Evolutionary conservation across 2,113 vertebrate species (phyloP).

Genomic region (Zosterops hypoxanthus): DNA sequence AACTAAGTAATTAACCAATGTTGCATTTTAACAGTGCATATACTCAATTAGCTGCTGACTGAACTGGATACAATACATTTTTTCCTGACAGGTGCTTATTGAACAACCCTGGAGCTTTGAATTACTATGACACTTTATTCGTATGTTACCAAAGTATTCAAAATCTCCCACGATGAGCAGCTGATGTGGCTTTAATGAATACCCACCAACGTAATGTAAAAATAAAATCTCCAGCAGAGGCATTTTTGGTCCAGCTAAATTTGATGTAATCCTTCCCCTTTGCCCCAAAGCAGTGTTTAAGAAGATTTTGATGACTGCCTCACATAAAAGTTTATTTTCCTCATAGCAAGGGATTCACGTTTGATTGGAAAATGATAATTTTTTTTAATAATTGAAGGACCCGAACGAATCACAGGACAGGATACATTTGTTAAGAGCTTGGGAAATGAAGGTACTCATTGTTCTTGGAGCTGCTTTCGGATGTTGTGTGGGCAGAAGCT

Average conservation of each 20-base stretch:
- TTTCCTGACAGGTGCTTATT: conserved; percentile 40
- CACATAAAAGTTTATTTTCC: not conserved
- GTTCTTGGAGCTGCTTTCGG: not conserved
- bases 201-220: conserved; percentile 49
- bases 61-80: not conserved
- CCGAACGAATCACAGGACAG: not conserved
- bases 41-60: not conserved
- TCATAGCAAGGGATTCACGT: not conserved
- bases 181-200: conserved; percentile 49
- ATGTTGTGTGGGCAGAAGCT: conserved; percentile 23
- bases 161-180: conserved; percentile 49
- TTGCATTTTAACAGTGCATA: not conserved
- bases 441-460: not conserved
- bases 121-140: conserved; percentile 10
- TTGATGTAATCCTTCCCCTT: conserved; percentile 3
- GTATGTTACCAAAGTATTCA: not conserved
- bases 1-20: not conserved
- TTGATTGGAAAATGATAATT: not conserved
- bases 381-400: not conserved
- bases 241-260: conserved; percentile 22
- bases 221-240: conserved; percentile 37
- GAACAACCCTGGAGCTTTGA: not conserved
- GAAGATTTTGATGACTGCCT: not conserved
- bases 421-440: not conserved
- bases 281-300: not conserved